These are phyloP conservation scores for Rattus rattus DNA, from an alignment of 2,113 vertebrate species.

Conservation along the genomic window DNA sequence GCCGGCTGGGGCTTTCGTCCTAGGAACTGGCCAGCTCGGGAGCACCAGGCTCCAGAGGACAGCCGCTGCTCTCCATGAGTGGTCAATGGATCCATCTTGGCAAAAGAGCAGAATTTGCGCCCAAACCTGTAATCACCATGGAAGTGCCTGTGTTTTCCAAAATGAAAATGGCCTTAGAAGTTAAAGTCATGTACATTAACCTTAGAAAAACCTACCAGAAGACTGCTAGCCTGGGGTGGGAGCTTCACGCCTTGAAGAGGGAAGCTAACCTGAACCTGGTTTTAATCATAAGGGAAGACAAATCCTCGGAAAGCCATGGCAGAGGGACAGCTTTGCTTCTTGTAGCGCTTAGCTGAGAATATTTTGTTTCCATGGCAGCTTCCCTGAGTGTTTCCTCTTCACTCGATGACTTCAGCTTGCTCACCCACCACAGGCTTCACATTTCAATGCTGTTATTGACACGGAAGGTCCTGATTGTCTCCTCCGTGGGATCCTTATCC, in stretches of 20 bases:
- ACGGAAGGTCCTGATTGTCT: conserved; percentile 29
- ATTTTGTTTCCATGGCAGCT: conserved; percentile 37
- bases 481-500: background rate
- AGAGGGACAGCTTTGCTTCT: conserved; percentile 33
- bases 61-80: background rate
- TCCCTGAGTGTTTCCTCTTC: conserved; percentile 43
- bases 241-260: conserved; percentile 46
- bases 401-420: conserved; percentile 48
- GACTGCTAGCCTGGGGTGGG: background rate
- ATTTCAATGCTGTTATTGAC: conserved; percentile 46
- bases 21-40: background rate
- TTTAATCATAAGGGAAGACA: conserved; percentile 63
- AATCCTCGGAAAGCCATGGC: conserved; percentile 34
- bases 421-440: conserved; percentile 44
- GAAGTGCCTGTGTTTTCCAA: conserved; percentile 55
- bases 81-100: conserved; percentile 11
- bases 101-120: conserved; percentile 39
- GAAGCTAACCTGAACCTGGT: conserved; percentile 57
- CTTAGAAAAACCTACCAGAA: conserved; percentile 56
- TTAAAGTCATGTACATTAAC: conserved; percentile 53
- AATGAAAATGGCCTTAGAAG: conserved; percentile 68
- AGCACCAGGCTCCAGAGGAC: background rate
- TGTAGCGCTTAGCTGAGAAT: background rate
- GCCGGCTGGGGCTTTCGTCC: background rate
- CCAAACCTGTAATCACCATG: conserved; percentile 42